These are phyloP conservation scores for Xenops minutus DNA, from an alignment of 2,797 vertebrate species.

Conservation along the genomic window DNA sequence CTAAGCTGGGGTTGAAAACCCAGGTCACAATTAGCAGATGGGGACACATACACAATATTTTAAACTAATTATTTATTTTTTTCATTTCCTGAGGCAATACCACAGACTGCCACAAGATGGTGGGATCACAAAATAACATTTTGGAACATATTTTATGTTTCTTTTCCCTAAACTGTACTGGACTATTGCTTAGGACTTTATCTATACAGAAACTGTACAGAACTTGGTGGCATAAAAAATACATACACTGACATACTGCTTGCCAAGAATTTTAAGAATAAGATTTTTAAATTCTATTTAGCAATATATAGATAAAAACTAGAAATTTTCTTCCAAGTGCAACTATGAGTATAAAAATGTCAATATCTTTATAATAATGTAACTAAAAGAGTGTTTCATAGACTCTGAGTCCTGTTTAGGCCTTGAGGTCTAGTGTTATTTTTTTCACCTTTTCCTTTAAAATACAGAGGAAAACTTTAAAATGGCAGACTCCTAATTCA, in stretches of 20 bases:
- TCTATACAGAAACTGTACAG: not conserved
- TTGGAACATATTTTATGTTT: not conserved
- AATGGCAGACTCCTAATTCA: not conserved
- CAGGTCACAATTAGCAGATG: accelerated
- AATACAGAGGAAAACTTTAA: not conserved
- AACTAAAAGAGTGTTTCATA: not conserved
- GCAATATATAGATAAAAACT: not conserved
- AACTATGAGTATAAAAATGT: not conserved
- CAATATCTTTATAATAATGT: not conserved
- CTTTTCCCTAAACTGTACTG: not conserved
- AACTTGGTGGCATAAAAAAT: not conserved
- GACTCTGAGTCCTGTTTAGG: not conserved
- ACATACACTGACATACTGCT: not conserved
- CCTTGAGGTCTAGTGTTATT: not conserved
- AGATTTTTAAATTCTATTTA: not conserved
- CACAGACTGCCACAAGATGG: conserved; percentile 46
- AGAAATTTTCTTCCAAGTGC: not conserved
- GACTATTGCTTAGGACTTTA: not conserved
- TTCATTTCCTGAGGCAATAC: not conserved
- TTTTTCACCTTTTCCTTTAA: not conserved
- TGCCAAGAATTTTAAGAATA: not conserved
- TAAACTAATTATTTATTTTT: not conserved
- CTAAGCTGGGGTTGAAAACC: not conserved
- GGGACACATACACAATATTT: not conserved
- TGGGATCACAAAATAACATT: not conserved